A percentile compares a stretch with the other conserved stretches of the same genome.
These are phyloP conservation scores for Coelinius sp. DNA, from an alignment of 2,888 invertebrate species.

Conservation along the genomic window DNA sequence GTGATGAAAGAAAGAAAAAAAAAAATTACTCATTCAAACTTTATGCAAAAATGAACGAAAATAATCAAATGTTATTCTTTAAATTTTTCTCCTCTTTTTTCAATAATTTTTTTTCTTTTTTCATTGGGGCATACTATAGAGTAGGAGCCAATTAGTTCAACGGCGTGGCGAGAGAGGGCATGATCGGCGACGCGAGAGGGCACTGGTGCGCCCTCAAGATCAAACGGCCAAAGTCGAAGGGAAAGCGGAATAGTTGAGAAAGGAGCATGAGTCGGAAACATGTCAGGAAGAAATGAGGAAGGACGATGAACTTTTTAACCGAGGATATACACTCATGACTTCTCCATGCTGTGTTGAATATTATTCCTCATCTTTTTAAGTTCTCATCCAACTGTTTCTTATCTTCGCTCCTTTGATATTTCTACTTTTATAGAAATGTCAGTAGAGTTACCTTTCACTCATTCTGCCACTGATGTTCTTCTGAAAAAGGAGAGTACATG, in stretches of 20 bases:
- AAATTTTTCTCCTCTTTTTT: neutral
- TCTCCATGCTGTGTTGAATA: neutral
- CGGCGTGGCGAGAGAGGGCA: neutral
- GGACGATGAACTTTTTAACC: constrained; percentile 39
- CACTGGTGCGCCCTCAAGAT: constrained; percentile 50
- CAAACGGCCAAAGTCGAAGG: constrained; percentile 41
- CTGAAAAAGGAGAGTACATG: neutral
- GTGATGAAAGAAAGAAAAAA: constrained; percentile 22
- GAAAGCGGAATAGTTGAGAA: constrained; percentile 22
- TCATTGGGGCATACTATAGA: neutral
- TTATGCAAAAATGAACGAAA: constrained; percentile 10
- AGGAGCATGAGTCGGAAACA: constrained; percentile 12
- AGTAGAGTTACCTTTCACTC: no score
- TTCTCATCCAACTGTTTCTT: neutral
- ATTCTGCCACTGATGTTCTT: neutral
- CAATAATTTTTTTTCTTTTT: neutral
- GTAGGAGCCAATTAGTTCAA: neutral
- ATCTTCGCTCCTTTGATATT: neutral
- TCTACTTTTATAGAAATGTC: neutral
- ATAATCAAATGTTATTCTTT: neutral
- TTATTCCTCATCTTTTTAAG: neutral
- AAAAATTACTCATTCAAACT: constrained; percentile 16
- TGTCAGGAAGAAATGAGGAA: constrained; percentile 22
- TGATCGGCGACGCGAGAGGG: constrained; percentile 53
- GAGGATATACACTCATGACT: neutral